Percentiles rank a stretch among this genome's conserved stretches.
Conservation (phyloP, 2,113 vertebrate genomes). For the Pollachius pollachius region DNA sequence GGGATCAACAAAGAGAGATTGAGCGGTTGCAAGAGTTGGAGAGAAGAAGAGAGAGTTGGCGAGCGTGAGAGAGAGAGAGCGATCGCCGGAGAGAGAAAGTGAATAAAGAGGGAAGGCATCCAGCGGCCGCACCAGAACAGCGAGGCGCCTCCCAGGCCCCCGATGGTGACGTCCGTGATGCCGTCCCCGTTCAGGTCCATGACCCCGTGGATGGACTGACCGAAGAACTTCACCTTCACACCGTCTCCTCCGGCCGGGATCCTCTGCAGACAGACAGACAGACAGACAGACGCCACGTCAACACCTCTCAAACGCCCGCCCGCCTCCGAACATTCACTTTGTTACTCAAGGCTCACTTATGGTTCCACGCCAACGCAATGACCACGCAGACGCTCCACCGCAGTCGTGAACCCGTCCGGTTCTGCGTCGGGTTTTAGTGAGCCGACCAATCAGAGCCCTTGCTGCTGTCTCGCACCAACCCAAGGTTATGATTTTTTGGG, state of each 20-base stretch:
- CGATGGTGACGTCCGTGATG: slow-evolving; percentile 91
- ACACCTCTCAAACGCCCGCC: background rate
- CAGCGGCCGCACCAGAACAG: slow-evolving; percentile 85
- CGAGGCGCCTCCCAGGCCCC: slow-evolving; percentile 92
- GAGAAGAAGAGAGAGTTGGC: too few species aligned
- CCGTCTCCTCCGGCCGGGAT: slow-evolving; percentile 92
- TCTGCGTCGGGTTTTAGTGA: too few species aligned
- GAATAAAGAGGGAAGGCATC: background rate
- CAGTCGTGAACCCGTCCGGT: too few species aligned
- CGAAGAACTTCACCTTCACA: slow-evolving; percentile 90
- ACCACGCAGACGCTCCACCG: background rate
- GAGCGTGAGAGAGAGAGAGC: too few species aligned
- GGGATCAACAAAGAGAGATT: too few species aligned
- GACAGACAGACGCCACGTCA: background rate
- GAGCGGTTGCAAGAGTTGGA: too few species aligned
- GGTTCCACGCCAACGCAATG: too few species aligned
- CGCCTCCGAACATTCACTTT: too few species aligned
- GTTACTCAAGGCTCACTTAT: too few species aligned
- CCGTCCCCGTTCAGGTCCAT: slow-evolving; percentile 95
- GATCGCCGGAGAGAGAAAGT: background rate
- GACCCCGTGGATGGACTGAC: slow-evolving; percentile 93
- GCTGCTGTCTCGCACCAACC: too few species aligned
- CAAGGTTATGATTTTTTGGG: background rate
- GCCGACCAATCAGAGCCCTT: too few species aligned
- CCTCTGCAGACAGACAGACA: slow-evolving; percentile 67